Percentiles rank a stretch among this genome's conserved stretches.
These are phyloP conservation scores for Listrodromus nycthemerus DNA, from an alignment of 2,888 invertebrate species.

Conservation along the genomic window DNA sequence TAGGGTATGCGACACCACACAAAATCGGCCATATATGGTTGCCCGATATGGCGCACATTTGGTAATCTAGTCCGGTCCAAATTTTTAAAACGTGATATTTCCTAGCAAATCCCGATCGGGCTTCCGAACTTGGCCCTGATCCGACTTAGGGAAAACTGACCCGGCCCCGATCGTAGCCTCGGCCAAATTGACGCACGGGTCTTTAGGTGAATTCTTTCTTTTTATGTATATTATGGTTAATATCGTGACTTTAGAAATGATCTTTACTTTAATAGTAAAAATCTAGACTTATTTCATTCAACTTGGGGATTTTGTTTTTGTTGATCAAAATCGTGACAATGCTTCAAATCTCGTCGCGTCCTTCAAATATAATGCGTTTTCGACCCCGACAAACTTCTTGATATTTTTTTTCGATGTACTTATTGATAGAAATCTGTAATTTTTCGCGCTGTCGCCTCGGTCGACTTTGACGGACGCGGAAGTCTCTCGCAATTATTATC, in stretches of 20 bases:
- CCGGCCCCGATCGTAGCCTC: no score
- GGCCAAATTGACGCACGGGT: no score
- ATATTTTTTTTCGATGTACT: conserved; percentile 29
- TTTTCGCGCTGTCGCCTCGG: background rate
- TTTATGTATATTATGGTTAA: background rate
- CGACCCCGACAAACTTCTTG: background rate
- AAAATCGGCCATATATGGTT: no score
- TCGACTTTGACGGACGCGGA: background rate
- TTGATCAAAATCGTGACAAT: background rate
- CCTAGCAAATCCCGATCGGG: no score
- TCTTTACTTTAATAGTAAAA: background rate
- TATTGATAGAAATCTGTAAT: conserved; percentile 6
- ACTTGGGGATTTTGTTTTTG: no score
- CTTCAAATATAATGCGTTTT: background rate
- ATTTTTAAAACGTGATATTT: no score
- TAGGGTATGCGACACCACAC: no score
- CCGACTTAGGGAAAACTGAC: no score
- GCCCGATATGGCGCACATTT: no score
- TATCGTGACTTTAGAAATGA: conserved; percentile 22
- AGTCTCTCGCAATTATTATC: conserved; percentile 18
- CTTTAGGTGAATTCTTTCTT: background rate
- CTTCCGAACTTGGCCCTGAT: no score
- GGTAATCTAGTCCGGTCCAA: no score
- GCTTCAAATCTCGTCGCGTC: background rate
- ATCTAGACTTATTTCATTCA: background rate